Evolutionary conservation across 2,888 invertebrate species (phyloP).

Genomic region (Cryptops parisi): DNA sequence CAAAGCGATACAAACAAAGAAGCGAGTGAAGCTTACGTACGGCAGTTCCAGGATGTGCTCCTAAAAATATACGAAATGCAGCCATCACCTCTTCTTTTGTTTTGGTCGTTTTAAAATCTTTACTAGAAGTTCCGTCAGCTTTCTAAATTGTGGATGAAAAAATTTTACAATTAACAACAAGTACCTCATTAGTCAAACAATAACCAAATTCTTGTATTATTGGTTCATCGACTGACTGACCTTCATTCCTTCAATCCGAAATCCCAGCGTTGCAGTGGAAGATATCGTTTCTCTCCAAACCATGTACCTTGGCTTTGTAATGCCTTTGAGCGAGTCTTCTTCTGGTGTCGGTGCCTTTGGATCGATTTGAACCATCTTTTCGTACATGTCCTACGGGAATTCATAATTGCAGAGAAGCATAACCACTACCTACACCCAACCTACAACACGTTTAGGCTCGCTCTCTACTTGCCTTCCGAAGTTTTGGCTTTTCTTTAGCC

Average conservation of each 20-base stretch:
- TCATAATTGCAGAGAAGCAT: background rate
- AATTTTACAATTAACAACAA: background rate
- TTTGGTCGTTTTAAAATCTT: slow-evolving; percentile 90
- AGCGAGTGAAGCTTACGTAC: background rate
- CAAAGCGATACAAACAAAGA: background rate
- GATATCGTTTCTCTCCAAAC: slow-evolving; percentile 94
- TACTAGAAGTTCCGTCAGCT: slow-evolving; percentile 76
- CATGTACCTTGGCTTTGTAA: slow-evolving; percentile 91
- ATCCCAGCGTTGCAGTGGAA: slow-evolving; percentile 90
- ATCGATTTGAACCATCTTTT: slow-evolving; percentile 93
- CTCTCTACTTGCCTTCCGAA: slow-evolving; percentile 34
- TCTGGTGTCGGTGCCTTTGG: slow-evolving; percentile 74
- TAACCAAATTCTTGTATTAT: background rate
- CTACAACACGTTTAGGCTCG: too few species aligned
- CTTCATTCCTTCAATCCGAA: slow-evolving; percentile 80
- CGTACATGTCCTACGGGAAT: slow-evolving; percentile 72
- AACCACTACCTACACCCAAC: too few species aligned
- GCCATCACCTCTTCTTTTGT: slow-evolving; percentile 58
- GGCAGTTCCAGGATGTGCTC: slow-evolving; percentile 42
- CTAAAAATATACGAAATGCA: slow-evolving; percentile 66
- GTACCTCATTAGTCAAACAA: background rate
- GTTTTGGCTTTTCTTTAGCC: slow-evolving; percentile 84
- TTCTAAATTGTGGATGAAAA: slow-evolving; percentile 34
- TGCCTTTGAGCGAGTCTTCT: slow-evolving; percentile 74
- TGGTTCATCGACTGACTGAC: slow-evolving; percentile 23